A percentile compares a stretch with the other conserved stretches of the same genome.
These are phyloP conservation scores for Campoletis raptor DNA, from an alignment of 2,888 invertebrate species.

Conservation along the genomic window DNA sequence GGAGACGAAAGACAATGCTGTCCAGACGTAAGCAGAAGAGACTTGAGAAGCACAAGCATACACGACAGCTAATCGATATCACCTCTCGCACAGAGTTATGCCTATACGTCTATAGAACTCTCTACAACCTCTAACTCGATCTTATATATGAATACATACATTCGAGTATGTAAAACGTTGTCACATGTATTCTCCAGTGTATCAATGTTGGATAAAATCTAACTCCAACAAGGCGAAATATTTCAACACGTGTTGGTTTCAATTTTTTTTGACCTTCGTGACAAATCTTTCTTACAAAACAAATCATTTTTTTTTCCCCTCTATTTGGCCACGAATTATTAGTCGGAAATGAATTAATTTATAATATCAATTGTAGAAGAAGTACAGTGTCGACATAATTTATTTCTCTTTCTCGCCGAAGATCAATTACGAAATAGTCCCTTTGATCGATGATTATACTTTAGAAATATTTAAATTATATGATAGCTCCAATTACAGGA, in stretches of 20 bases:
- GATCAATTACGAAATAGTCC: background rate
- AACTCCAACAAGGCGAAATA: conserved; percentile 7
- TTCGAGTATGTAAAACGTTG: background rate
- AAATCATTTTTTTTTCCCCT: background rate
- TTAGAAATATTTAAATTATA: background rate
- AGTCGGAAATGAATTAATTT: background rate
- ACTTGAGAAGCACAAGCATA: conserved; percentile 76
- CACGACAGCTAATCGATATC: conserved; percentile 84
- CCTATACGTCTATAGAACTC: conserved; percentile 44
- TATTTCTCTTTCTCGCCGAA: background rate
- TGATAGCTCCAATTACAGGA: background rate
- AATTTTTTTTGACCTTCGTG: background rate
- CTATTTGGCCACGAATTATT: background rate
- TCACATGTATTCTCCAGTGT: conserved; percentile 7
- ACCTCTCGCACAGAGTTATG: conserved; percentile 74
- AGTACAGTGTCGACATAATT: background rate
- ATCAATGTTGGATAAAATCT: conserved; percentile 15
- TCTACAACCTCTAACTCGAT: conserved; percentile 48
- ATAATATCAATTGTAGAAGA: background rate
- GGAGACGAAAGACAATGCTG: conserved; percentile 80
- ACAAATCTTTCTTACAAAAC: background rate
- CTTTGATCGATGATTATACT: background rate
- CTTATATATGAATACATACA: conserved; percentile 25
- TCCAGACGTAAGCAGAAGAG: conserved; percentile 71
- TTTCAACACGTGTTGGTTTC: background rate